A percentile compares a stretch with the other conserved stretches of the same genome.
phyloP scores from a whole-genome alignment of 2,797 vertebrate genomes.

The Allobates femoralis region DNA sequence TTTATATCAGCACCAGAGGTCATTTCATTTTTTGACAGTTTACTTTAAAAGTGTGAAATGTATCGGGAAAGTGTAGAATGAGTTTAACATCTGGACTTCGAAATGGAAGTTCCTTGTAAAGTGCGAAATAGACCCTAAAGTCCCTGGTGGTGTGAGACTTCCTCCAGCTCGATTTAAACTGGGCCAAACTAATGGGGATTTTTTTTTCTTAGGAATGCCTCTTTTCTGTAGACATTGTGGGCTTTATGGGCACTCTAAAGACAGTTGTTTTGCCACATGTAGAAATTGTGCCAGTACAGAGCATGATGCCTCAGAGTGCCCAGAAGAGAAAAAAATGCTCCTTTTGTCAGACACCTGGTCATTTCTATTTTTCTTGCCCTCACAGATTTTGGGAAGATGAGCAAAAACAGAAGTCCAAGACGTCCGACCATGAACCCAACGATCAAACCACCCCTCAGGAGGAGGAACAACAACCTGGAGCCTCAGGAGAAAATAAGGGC shows the following conservation, averaged over 20 bases:
- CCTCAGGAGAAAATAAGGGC: no score
- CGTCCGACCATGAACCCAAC: background rate
- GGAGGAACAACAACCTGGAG: no score
- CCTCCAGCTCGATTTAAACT: background rate
- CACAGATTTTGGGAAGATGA: background rate
- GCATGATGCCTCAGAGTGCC: background rate
- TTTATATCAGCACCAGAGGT: no score
- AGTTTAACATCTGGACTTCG: background rate
- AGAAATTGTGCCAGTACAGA: background rate
- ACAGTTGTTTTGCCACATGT: background rate
- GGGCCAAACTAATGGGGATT: background rate
- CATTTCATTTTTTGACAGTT: background rate
- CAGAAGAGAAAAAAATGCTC: background rate
- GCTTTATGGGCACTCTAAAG: background rate
- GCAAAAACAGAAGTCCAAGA: background rate
- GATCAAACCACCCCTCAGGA: background rate
- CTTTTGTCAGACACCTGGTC: background rate
- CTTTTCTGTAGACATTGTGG: background rate
- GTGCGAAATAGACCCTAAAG: accelerated
- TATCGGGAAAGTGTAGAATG: background rate
- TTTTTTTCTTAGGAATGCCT: background rate
- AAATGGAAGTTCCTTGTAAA: background rate
- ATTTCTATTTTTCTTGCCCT: background rate
- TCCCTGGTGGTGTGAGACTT: accelerated
- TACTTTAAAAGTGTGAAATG: background rate